Evolutionary conservation across 2,888 invertebrate genomes (phyloP).

Genomic region (Campopleginae sp.): DNA sequence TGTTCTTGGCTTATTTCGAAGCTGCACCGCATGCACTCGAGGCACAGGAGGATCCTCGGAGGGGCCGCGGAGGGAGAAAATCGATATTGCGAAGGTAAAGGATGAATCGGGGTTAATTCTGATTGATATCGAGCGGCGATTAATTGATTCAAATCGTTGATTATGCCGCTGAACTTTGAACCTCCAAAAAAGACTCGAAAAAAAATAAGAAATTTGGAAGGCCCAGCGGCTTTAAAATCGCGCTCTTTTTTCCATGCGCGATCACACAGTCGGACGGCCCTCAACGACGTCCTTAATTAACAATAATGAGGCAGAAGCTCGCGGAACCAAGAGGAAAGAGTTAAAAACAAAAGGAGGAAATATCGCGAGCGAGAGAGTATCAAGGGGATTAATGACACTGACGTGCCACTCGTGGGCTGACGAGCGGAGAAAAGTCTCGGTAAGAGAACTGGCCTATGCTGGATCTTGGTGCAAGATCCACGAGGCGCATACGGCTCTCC

Average conservation of each 20-base stretch:
- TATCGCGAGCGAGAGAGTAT: conserved; percentile 68
- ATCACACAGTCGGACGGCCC: conserved; percentile 1
- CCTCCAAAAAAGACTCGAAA: background rate
- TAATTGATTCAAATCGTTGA: background rate
- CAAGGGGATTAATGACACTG: conserved; percentile 80
- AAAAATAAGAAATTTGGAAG: conserved; percentile 5
- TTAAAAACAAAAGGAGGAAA: conserved; percentile 10
- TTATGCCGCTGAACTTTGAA: background rate
- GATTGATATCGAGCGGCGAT: conserved; percentile 6
- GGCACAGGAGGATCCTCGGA: too few relatives aligned
- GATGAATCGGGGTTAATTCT: background rate
- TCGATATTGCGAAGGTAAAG: background rate
- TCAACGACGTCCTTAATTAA: conserved; percentile 51
- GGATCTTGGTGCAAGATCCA: conserved; percentile 51
- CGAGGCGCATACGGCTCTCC: conserved; percentile 18
- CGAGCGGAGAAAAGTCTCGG: conserved; percentile 39
- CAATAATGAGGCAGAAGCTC: conserved; percentile 62
- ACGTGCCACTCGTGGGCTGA: conserved; percentile 78
- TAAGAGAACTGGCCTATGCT: conserved; percentile 51
- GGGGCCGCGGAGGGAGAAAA: background rate
- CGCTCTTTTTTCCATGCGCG: background rate
- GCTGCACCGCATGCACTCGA: conserved; percentile 2
- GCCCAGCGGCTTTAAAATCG: background rate
- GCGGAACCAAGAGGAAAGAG: conserved; percentile 67
- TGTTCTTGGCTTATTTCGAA: conserved; percentile 34